A percentile compares a stretch with the other conserved stretches of the same genome.
Conservation (phyloP, 2,113 vertebrate genomes). For the Xenopus borealis region DNA sequence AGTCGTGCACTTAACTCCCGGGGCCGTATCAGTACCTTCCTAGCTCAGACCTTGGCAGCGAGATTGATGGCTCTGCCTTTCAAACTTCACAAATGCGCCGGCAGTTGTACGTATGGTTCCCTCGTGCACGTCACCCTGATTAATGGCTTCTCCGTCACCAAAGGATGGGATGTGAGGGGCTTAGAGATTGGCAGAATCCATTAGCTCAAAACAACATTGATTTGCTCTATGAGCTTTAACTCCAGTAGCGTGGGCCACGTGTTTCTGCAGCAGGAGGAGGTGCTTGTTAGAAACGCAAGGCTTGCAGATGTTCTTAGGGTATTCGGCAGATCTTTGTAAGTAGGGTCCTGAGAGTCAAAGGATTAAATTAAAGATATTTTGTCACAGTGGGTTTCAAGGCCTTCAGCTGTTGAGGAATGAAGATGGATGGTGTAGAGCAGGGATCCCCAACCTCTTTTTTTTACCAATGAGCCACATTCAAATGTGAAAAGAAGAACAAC, state of each 20-base stretch:
- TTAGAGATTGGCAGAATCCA: background rate
- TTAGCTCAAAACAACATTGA: background rate
- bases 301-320: too few relatives aligned
- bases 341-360: too few relatives aligned
- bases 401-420: too few relatives aligned
- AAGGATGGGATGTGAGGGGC: background rate
- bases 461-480: too few relatives aligned
- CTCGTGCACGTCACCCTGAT: constrained; percentile 23
- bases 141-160: constrained; percentile 11
- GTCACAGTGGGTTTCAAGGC: too few relatives aligned
- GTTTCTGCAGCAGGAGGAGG: background rate
- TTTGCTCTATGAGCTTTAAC: background rate
- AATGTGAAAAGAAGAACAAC: too few relatives aligned
- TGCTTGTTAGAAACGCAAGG: background rate
- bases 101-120: background rate
- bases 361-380: too few relatives aligned
- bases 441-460: too few relatives aligned
- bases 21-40: constrained; percentile 12
- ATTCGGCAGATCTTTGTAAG: too few relatives aligned
- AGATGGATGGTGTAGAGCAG: too few relatives aligned
- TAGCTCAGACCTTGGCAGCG: constrained; percentile 10
- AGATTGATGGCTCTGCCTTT: constrained; percentile 29
- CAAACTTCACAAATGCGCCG: background rate
- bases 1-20: constrained; percentile 10
- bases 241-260: background rate